phyloP scores from a whole-genome alignment of 2,113 vertebrate genomes.

The Cyanocitta stelleri region DNA sequence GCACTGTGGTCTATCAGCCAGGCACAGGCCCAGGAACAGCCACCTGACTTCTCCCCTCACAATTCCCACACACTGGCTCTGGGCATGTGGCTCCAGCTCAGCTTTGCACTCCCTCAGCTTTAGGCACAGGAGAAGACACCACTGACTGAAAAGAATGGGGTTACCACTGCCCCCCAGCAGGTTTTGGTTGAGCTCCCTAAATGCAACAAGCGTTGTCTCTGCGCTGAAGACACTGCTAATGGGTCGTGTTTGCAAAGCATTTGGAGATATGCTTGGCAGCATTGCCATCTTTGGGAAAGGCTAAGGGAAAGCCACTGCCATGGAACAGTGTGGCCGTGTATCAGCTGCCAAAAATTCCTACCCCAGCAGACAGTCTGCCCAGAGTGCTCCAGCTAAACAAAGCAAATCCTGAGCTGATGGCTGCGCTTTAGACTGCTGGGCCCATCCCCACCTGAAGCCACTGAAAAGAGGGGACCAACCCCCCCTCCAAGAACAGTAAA shows the following conservation, averaged over 20 bases:
- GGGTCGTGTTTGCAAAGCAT: not conserved
- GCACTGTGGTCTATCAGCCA: not conserved
- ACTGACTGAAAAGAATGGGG: rapidly evolving
- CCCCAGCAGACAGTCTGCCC: not conserved
- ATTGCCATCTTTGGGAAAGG: slow-evolving; percentile 53
- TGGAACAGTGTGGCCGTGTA: not conserved
- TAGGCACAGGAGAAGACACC: not conserved
- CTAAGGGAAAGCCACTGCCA: not conserved
- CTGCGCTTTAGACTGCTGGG: not conserved
- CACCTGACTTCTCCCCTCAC: not conserved
- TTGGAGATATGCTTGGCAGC: not conserved
- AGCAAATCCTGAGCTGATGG: not conserved
- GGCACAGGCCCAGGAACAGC: not conserved
- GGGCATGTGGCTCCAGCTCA: not conserved
- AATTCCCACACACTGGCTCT: not conserved
- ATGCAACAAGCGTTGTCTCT: rapidly evolving
- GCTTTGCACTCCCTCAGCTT: rapidly evolving
- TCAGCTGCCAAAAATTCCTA: not conserved
- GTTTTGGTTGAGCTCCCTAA: not conserved
- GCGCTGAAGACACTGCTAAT: not conserved
- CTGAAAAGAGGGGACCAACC: not conserved
- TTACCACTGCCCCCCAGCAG: not conserved
- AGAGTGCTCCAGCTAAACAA: not conserved
- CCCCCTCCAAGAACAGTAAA: not conserved
- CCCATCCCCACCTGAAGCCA: not conserved